phyloP scores from a whole-genome alignment of 1,140 invertebrate genomes.

The Drosophila arizonae region DNA sequence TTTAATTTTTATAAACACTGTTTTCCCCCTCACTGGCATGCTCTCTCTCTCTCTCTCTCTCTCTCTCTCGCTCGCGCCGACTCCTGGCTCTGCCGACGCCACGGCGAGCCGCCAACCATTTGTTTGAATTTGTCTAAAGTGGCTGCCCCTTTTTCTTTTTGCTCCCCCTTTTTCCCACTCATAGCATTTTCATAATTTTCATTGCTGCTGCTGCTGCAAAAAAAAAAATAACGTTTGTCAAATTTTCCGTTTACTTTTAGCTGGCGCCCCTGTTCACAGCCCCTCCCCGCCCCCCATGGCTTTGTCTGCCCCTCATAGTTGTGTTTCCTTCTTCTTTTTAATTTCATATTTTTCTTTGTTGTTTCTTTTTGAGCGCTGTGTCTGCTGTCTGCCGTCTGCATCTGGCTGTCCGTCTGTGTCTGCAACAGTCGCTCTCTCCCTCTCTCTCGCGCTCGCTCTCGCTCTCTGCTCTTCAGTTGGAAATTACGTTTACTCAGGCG shows the following conservation, averaged over 20 bases:
- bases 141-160: slow-evolving; percentile 45
- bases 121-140: slow-evolving; percentile 81
- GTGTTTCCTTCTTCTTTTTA: slow-evolving; percentile 64
- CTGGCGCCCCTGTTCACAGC: slow-evolving; percentile 35
- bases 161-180: slow-evolving; percentile 5
- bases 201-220: slow-evolving; percentile 26
- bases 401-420: slow-evolving; percentile 43
- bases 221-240: slow-evolving; percentile 57
- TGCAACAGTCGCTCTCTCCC: background rate
- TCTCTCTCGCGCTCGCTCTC: background rate
- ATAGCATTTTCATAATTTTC: slow-evolving; percentile 70
- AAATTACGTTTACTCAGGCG: slow-evolving; percentile 83
- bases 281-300: background rate
- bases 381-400: slow-evolving; percentile 45
- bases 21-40: background rate
- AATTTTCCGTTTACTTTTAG: slow-evolving; percentile 61
- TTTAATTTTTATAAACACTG: slow-evolving; percentile 78
- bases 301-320: slow-evolving; percentile 35
- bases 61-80: background rate
- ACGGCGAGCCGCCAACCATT: slow-evolving; percentile 58
- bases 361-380: slow-evolving; percentile 60
- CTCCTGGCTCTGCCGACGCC: slow-evolving; percentile 28
- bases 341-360: slow-evolving; percentile 78
- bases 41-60: background rate
- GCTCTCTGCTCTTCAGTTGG: slow-evolving; percentile 39